Conservation (phyloP, 2,797 vertebrate genomes). For the Phyllotis vaccarum region DNA sequence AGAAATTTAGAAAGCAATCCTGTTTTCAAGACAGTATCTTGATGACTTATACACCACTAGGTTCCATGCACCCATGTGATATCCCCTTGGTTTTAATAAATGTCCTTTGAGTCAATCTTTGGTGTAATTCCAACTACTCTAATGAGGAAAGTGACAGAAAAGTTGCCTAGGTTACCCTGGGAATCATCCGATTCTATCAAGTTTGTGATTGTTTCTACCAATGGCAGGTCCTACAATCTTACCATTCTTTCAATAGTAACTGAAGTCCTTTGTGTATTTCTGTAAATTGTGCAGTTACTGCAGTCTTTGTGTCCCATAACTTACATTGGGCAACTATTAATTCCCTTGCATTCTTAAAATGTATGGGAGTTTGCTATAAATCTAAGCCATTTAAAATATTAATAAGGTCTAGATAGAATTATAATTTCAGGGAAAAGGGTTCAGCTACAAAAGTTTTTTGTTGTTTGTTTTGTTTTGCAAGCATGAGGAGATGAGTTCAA, state of each 20-base stretch:
- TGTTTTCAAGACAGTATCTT: background rate
- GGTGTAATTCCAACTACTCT: background rate
- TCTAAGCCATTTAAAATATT: background rate
- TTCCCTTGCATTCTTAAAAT: slow-evolving; percentile 16
- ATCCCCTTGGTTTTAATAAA: slow-evolving; percentile 10
- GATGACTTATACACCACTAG: no score
- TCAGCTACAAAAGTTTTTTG: background rate
- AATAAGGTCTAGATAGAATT: background rate
- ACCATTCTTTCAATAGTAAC: slow-evolving; percentile 3
- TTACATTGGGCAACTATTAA: background rate
- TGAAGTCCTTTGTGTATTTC: background rate
- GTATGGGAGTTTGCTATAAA: background rate
- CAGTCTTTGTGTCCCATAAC: background rate
- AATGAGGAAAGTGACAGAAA: background rate
- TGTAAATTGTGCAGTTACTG: background rate
- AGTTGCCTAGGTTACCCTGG: background rate
- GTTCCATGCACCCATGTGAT: background rate
- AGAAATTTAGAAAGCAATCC: background rate
- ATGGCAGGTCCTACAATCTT: background rate
- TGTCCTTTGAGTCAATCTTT: background rate
- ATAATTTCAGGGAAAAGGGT: background rate
- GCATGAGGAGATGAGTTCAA: background rate
- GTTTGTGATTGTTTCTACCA: background rate
- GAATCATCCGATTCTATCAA: background rate
- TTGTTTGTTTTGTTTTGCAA: background rate